Base-by-base conservation (phyloP, 2,797 vertebrate genomes). In the Clarias platycephalus region DNA sequence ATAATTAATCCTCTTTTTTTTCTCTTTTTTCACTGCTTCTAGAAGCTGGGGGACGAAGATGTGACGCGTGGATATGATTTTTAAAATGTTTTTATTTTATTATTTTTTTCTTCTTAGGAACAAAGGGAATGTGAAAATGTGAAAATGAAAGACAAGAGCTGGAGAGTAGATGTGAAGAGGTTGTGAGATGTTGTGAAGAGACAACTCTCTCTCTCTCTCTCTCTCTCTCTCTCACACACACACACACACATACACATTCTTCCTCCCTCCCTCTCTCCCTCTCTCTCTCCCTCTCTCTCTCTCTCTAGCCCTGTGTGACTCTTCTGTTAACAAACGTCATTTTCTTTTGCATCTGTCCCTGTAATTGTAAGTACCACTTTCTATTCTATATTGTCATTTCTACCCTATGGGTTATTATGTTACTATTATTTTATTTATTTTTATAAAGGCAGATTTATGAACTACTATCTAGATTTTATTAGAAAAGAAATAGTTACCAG, bases 331-430 rank as follows among this genome's bases (percentile, higher is more conserved):
- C 96, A 97, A 96, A 97, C 96, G 94, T 93, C 95, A 93, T 97
- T 93, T 96, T 92, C 94, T 96, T 94, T 95, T 93, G 96, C 95
- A 97, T 96, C 96, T 95, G 95, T 93, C 94, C 95, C 94, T 96
- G 94, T 95, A 94, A 94, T 95, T 97, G 97, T 98, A 97, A 99
- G 97, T 99, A 98, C 94, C 96, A 91, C 93, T 94, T 96, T 96
- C 95, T 95, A 91, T 95, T 94, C 93, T 95, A 93, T 92, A 94
- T 93, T 91, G 91, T 93, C 91, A 91, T 92, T 57, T 31, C 26
- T 67, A 6, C 80, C 28, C 20, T 24, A n/a, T 49, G 26, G 31
- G 20, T 58, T 37, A 5, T n/a, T 18, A 53, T 53, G 3, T 37
- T 10, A 31, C 8, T 53, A 31, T 75, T 55, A 20, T 55, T 74